phyloP scores from a whole-genome alignment of 2,797 vertebrate genomes.

The Corythornis leucogaster region DNA sequence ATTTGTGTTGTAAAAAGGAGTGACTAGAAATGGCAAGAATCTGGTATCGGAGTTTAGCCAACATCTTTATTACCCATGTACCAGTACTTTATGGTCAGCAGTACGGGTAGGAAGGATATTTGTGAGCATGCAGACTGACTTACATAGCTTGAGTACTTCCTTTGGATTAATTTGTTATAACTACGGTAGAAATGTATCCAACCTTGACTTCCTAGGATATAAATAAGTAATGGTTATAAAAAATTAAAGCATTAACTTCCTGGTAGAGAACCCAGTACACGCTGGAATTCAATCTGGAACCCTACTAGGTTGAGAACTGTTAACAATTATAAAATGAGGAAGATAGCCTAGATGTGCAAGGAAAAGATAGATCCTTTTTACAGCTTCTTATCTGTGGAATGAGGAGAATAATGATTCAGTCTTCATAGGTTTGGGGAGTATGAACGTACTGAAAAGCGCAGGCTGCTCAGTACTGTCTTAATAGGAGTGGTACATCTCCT shows the following conservation, averaged over 20 bases:
- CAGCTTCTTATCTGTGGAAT: background rate
- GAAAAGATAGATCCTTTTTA: background rate
- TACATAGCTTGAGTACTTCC: background rate
- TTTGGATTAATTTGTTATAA: background rate
- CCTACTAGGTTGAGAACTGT: background rate
- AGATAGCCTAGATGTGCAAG: background rate
- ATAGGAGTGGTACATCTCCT: background rate
- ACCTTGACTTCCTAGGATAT: background rate
- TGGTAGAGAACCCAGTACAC: background rate
- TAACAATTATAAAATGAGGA: background rate
- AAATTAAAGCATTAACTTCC: background rate
- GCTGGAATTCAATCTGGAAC: background rate
- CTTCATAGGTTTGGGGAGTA: background rate
- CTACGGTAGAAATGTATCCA: background rate
- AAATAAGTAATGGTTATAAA: background rate
- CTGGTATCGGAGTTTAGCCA: background rate
- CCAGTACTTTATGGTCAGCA: background rate
- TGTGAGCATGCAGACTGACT: background rate
- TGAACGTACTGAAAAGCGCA: background rate
- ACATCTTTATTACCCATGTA: background rate
- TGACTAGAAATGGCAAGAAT: background rate
- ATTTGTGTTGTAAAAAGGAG: background rate
- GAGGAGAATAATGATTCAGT: background rate
- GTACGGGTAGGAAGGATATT: background rate
- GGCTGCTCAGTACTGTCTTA: background rate